Evolutionary conservation across 2,113 vertebrate genomes (phyloP), one percentile per base, ranked within the genome.

Genomic region (Okapia johnstoni): DNA sequence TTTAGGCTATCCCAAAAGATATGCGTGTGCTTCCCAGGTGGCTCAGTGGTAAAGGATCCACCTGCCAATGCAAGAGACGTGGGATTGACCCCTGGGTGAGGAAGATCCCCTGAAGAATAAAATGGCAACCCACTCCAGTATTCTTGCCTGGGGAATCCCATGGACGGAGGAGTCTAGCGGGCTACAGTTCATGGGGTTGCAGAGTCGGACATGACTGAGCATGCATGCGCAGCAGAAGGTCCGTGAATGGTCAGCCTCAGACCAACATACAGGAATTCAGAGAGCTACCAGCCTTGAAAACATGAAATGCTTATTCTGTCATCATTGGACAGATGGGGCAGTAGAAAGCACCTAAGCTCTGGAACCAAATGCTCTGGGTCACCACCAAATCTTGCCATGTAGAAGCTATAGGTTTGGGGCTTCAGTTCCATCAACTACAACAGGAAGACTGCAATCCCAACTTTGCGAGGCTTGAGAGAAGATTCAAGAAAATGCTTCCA

Each of bases 351-450:
- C 23, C 15, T 1, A 7, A 48, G 52, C n/a, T 15, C 21, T 8
- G 21, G 21, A 63, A 46, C n/a, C 57, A 40, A 54, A 46, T n/a
- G 57, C 21, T 54, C n/a, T 17, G 28, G 2, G 23, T 48, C 36
- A 30, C 30, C 23, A 60, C 36, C 61, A 54, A 79, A n/a, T 2
- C 58, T 16, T 19, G n/a, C 55, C 73, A 13, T 0, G 8, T 4
- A 60, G 63, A 66, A 43, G 40, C 63, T 55, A 19, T 2, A 36
- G 63, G 58, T 19, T 48, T 21, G 54, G 76, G 66, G 40, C 43
- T 23, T 58, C 21, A 0, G 6, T 25, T 23, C 23, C 50, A 2
- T 86, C 12, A 11, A 8, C 23, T 17, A 7, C 3, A 3, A 10
- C 48, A 6, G 2, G 7, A 48, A 55, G 15, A 26, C 80, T 28